Percentiles rank a stretch among this genome's conserved stretches.
Conservation (phyloP, 2,113 vertebrate genomes). For the Myrmecobius fasciatus region DNA sequence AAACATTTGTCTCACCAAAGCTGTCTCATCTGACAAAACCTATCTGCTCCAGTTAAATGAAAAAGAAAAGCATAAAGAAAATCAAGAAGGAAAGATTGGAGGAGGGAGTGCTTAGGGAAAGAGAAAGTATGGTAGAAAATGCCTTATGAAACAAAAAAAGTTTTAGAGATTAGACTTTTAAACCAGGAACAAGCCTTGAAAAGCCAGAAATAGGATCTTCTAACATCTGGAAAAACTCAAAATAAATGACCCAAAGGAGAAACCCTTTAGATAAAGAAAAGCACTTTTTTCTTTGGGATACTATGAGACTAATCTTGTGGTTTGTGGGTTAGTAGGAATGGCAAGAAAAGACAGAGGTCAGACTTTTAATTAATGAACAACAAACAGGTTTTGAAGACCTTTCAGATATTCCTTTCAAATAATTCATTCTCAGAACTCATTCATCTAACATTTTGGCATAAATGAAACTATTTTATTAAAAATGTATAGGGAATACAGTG, state of each 20-base stretch:
- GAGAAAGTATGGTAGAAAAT: not conserved
- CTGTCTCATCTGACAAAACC: not conserved
- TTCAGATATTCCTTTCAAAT: not conserved
- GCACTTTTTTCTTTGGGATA: slow-evolving; percentile 14
- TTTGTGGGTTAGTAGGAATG: not conserved
- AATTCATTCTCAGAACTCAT: slow-evolving; percentile 3
- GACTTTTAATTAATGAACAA: not conserved
- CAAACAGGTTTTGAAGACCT: not conserved
- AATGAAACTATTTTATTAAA: not conserved
- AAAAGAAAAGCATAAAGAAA: not conserved
- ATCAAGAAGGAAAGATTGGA: rapidly evolving
- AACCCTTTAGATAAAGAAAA: not conserved
- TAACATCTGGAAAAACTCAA: not conserved
- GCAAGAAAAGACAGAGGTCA: not conserved
- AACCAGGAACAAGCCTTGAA: not conserved
- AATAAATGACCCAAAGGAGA: slow-evolving; percentile 10
- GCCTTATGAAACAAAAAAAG: not conserved
- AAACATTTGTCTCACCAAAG: not conserved
- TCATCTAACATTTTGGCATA: not conserved
- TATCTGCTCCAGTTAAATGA: rapidly evolving
- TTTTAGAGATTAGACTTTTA: not conserved
- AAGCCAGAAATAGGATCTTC: slow-evolving; percentile 7
- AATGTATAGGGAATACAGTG: not conserved
- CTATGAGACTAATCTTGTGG: not conserved
- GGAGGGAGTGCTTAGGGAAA: not conserved